Base-by-base conservation (phyloP, 2,113 vertebrate genomes). In the Chamaea fasciata region DNA sequence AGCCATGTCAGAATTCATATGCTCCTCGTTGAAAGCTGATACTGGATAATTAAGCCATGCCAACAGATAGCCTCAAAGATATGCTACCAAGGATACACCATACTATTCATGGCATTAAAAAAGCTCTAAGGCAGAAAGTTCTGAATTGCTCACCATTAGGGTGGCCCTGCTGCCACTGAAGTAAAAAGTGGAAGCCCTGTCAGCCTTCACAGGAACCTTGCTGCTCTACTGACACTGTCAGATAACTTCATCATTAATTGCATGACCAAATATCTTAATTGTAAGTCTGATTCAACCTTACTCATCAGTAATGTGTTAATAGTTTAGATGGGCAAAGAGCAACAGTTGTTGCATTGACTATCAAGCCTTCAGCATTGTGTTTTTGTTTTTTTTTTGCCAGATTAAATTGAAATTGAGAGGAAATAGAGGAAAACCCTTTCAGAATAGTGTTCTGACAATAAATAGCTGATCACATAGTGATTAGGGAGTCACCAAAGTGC, bases 41-140 rank as follows among this genome's bases (percentile, higher is more conserved):
- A 30, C 22, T 81, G 28, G 79, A 60, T 95, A 92, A 95, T 90
- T 93, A 95, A 90, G 85, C 76, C 64, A 47, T 78, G 76, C 92
- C 92, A 95, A 81, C 47, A 75, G 92, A 87, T 83, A 96, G 83
- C 87, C 90, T 92, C 86, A 78, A 83, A 92, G 92, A 87, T 81
- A 10, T 41, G 78, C 92, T 96, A 8, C 92, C 94, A 87, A 89
- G 92, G 83, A 92, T 93, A 93, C 92, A 55, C 91, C 27, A 9
- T 77, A 71, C 90, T 94, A 83, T 93, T 94, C 60, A 41, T 71
- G 83, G 76, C 49, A 68, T 81, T 83, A 64, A 86, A 83, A 91
- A 87, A 83, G 50, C 80, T 89, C 52, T n/a, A 70, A 83, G 92
- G 83, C 69, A 80, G 69, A 78, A 92, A 90, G 39, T 42, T 67